Conservation (phyloP, 2,113 vertebrate genomes). For the Oryzias celebensis region DNA sequence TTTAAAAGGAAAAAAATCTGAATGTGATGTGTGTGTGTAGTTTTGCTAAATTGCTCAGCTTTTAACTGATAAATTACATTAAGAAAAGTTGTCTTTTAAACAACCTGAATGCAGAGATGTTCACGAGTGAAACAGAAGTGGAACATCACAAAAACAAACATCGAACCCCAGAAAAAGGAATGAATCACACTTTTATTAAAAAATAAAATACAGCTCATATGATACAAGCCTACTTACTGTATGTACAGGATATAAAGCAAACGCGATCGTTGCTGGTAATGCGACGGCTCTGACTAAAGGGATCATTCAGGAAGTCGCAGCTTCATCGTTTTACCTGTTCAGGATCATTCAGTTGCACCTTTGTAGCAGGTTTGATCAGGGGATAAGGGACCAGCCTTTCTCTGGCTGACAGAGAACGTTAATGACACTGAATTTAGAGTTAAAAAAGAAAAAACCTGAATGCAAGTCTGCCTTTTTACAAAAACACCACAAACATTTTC, state of each 20-base stretch:
- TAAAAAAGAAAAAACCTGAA: conserved; percentile 6
- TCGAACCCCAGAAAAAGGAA: conserved; percentile 1
- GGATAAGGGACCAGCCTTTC: not conserved
- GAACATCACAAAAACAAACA: not conserved
- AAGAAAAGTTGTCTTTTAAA: too few species aligned
- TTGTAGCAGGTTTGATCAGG: not conserved
- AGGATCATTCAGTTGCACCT: not conserved
- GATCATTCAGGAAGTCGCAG: conserved; percentile 10
- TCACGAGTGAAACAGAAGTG: not conserved
- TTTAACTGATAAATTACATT: too few species aligned
- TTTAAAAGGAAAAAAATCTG: too few species aligned
- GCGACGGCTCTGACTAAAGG: conserved; percentile 8
- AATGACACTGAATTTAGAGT: conserved; percentile 24
- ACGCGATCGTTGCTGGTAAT: conserved; percentile 21
- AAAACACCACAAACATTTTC: not conserved
- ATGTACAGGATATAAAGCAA: conserved; percentile 74
- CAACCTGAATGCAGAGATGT: too few species aligned
- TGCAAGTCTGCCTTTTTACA: conserved; percentile 1
- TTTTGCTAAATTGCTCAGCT: too few species aligned
- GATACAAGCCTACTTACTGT: conserved; percentile 59
- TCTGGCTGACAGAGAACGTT: conserved; percentile 22
- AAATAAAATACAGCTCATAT: conserved; percentile 64
- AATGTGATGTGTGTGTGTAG: too few species aligned
- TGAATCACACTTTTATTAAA: conserved; percentile 51
- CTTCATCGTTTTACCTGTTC: not conserved